Conservation (phyloP, 1,140 invertebrate species). For the Hetaerina americana region DNA sequence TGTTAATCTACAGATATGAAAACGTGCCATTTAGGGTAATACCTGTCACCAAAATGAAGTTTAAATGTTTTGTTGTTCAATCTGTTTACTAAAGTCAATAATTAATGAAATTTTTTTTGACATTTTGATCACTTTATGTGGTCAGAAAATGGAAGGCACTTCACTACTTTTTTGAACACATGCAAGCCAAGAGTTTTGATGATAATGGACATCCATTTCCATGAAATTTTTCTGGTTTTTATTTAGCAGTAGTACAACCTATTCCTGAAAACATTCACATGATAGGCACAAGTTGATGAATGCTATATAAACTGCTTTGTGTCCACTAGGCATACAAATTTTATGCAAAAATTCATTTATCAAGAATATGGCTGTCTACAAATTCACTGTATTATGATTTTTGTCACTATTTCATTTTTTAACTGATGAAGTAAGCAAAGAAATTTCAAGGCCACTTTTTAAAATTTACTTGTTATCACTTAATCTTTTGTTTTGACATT, state of each 20-base stretch:
- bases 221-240: conserved; percentile 13
- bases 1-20: conserved; percentile 10
- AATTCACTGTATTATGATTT: conserved; percentile 15
- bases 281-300: conserved; percentile 17
- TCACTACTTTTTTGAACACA: conserved; percentile 18
- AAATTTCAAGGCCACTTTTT: conserved; percentile 18
- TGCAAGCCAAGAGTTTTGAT: conserved; percentile 16
- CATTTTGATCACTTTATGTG: conserved; percentile 12
- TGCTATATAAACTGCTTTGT: conserved; percentile 13
- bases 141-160: conserved; percentile 18
- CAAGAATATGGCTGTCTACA: conserved; percentile 18
- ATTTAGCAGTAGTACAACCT: conserved; percentile 12
- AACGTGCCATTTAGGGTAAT: conserved; percentile 16
- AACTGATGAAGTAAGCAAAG: conserved; percentile 17
- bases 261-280: conserved; percentile 14
- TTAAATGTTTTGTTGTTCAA: conserved; percentile 3
- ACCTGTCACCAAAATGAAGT: conserved; percentile 14
- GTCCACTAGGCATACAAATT: conserved; percentile 16
- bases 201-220: conserved; percentile 15
- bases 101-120: conserved; percentile 10
- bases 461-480: conserved; percentile 15
- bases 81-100: conserved; percentile 10
- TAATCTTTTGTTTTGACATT: conserved; percentile 14
- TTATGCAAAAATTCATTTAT: conserved; percentile 17
- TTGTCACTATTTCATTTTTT: conserved; percentile 11